A percentile compares a stretch with the other conserved stretches of the same genome.
These are phyloP conservation scores for Anorthoa munda DNA, from an alignment of 2,888 invertebrate genomes.

Conservation along the genomic window DNA sequence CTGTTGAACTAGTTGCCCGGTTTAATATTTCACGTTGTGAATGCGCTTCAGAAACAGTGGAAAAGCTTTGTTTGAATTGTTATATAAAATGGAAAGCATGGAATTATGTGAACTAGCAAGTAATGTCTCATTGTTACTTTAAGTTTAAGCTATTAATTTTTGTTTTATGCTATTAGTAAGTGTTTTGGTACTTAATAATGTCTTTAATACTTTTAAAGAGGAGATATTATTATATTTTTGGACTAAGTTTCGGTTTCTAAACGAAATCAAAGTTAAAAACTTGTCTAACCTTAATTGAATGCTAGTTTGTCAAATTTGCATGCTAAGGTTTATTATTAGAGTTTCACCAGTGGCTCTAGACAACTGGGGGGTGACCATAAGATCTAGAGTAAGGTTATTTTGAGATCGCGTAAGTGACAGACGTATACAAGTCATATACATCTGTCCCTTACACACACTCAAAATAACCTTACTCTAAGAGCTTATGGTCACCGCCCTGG, in stretches of 20 bases:
- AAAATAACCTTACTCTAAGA: too few species aligned
- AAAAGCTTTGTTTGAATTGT: slow-evolving; percentile 64
- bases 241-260: too few species aligned
- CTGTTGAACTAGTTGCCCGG: slow-evolving; percentile 69
- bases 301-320: background rate
- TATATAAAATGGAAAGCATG: slow-evolving; percentile 63
- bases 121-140: slow-evolving; percentile 57
- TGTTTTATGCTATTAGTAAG: background rate
- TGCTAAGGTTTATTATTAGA: too few species aligned
- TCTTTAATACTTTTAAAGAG: slow-evolving; percentile 1
- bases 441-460: too few species aligned
- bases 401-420: too few species aligned
- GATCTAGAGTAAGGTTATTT: too few species aligned
- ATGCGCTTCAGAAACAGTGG: slow-evolving; percentile 66
- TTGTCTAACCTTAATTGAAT: too few species aligned
- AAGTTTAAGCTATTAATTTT: slow-evolving; percentile 25
- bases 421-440: too few species aligned
- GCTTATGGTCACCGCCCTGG: too few species aligned
- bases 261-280: too few species aligned
- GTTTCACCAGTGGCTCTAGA: too few species aligned
- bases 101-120: slow-evolving; percentile 44
- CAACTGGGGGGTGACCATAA: too few species aligned
- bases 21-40: slow-evolving; percentile 78
- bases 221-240: slow-evolving; percentile 1
- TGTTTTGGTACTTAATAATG: slow-evolving; percentile 16